These are phyloP conservation scores for Drosophila formosana DNA, from an alignment of 2,888 invertebrate species.

Conservation along the genomic window DNA sequence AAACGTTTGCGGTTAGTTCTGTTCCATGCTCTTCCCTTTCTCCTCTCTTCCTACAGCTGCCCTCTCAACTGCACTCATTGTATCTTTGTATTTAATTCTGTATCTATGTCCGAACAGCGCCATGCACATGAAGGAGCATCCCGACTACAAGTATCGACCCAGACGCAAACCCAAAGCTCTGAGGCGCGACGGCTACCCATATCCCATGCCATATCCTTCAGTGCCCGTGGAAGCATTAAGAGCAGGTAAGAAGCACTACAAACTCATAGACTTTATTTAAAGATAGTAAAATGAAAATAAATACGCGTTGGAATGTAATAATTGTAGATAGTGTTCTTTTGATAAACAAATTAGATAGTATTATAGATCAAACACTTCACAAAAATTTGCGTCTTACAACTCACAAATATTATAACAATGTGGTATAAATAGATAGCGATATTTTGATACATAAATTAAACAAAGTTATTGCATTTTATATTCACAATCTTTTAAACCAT, in stretches of 20 bases:
- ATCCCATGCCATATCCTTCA: conserved; percentile 96
- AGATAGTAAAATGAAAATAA: neutral
- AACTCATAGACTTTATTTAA: neutral
- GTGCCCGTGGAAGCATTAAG: conserved; percentile 95
- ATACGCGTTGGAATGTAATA: neutral
- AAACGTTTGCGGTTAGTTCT: conserved; percentile 89
- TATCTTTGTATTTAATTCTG: neutral
- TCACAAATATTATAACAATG: too few relatives aligned
- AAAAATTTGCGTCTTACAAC: too few relatives aligned
- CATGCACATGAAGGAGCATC: conserved; percentile 98
- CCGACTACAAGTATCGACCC: conserved; percentile 97
- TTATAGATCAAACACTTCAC: too few relatives aligned
- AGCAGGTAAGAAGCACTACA: conserved; percentile 89
- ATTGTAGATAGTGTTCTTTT: neutral
- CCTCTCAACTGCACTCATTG: conserved; percentile 1
- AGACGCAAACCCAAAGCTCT: conserved; percentile 94
- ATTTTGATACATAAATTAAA: too few relatives aligned
- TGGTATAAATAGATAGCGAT: too few relatives aligned
- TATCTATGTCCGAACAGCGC: conserved; percentile 86
- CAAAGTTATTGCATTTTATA: too few relatives aligned
- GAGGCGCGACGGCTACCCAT: conserved; percentile 95
- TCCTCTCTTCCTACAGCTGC: neutral
- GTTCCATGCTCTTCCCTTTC: neutral
- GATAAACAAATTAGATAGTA: too few relatives aligned
- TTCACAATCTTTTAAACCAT: too few relatives aligned